Evolutionary conservation across 2,113 vertebrate species (phyloP).

Genomic region (Mobula hypostoma): DNA sequence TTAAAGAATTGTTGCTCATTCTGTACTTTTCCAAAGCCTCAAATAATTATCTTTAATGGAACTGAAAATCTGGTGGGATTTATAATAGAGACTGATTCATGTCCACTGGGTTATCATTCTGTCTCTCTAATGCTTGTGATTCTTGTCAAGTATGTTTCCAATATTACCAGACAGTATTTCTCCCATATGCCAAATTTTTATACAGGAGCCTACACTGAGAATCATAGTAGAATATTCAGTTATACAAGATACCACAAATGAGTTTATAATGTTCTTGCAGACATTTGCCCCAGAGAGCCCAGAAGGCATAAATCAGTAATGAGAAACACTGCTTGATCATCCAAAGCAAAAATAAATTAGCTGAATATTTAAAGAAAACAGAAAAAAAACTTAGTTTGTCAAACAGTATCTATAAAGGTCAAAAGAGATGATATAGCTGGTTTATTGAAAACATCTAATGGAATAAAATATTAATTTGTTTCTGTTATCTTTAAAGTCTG

Average conservation of each 20-base stretch:
- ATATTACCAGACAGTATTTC: neutral
- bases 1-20: neutral
- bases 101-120: neutral
- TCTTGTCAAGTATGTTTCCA: neutral
- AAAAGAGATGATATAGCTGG: neutral
- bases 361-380: neutral
- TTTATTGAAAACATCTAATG: too few species aligned
- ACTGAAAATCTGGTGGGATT: neutral
- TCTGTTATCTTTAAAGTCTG: too few species aligned
- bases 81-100: neutral
- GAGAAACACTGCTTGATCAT: neutral
- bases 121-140: neutral
- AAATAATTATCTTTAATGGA: neutral
- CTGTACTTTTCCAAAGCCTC: neutral
- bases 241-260: neutral
- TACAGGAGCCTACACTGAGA: neutral
- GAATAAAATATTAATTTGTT: too few species aligned
- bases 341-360: neutral
- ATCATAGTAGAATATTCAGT: neutral
- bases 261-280: too few species aligned
- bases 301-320: neutral
- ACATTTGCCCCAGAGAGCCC: neutral
- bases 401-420: neutral
- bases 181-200: neutral
- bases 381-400: neutral